Evolutionary conservation across 1,140 invertebrate species (phyloP).

Genomic region (Drosophila malerkotliana): DNA sequence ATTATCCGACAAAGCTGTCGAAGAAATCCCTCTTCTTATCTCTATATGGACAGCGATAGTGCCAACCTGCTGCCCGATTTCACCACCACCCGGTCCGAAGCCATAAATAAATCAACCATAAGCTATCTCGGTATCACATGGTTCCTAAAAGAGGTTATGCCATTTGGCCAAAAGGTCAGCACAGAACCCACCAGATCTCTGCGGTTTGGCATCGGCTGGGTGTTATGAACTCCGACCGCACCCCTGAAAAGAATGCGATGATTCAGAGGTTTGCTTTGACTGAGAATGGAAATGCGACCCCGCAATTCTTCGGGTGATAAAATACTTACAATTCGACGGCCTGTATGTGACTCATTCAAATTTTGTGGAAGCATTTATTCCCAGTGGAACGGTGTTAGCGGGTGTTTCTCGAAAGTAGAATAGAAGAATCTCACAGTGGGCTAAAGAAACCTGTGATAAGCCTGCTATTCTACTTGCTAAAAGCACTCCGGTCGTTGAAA

Average conservation of each 20-base stretch:
- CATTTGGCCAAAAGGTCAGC: constrained; percentile 21
- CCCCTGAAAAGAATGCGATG: constrained; percentile 13
- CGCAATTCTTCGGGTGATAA: constrained; percentile 20
- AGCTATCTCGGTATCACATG: constrained; percentile 60
- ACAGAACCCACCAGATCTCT: background rate
- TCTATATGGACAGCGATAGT: background rate
- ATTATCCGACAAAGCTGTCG: constrained; percentile 43
- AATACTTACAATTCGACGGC: background rate
- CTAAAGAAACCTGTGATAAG: constrained; percentile 73
- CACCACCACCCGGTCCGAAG: constrained; percentile 48
- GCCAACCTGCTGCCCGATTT: constrained; percentile 40
- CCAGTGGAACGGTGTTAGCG: constrained; percentile 31
- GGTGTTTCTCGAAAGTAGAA: constrained; percentile 80
- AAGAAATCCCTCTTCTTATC: constrained; percentile 43
- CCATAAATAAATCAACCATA: constrained; percentile 36
- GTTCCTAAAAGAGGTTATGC: constrained; percentile 17
- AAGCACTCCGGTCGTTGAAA: constrained; percentile 44
- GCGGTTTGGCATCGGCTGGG: background rate
- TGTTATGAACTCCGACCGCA: background rate
- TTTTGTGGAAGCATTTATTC: constrained; percentile 4
- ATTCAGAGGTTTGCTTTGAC: constrained; percentile 14
- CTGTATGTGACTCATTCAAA: background rate
- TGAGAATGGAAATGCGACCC: constrained; percentile 6
- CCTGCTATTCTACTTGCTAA: constrained; percentile 82
- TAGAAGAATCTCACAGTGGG: constrained; percentile 77